Evolutionary conservation across 2,888 invertebrate species (phyloP), one percentile per base, ranked within the genome.

Genomic region (Noctua pronuba): DNA sequence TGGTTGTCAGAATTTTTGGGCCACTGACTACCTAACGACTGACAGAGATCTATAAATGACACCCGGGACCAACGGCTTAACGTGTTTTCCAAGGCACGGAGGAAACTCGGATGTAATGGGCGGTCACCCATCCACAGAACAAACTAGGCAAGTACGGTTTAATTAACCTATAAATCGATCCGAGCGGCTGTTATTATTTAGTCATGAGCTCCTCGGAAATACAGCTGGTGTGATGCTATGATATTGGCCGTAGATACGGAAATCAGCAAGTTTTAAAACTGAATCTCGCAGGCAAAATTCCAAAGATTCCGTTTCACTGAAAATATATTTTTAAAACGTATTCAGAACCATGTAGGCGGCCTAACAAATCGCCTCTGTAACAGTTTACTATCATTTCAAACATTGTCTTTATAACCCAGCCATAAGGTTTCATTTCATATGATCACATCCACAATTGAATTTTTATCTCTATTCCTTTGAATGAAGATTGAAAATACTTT

Each of bases 381-480:
- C 84, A 82, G 77, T 90, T 88, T 90, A 91, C 90, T 89, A 88
- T 88, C 88, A 89, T 89, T 89, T 88, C 86, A 80, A 87, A 87
- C 86, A 86, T 86, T 85, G 87, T 85, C 86, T 89, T 88, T 89
- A 90, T 86, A 76, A 87, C 87, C 88, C 88, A 85, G 73, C 77
- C 87, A 85, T 87, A 87, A 87, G 89, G 87, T 86, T 82, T 80
- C 83, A 87, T 86, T 86, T 83, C 77, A 80, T 77, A 62, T 80
- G 79, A 82, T 75, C 76, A 69, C 70, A 44, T 55, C 8, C 65
- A 31, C 58, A 64, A 90, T 88, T 86, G 87, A 90, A 88, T 77
- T 88, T 88, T 86, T 86, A 89, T 88, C 90, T 88, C 77, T 89
- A 87, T 89, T 81, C 75, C 87, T 80, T 77, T 67, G 82, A 71